Evolutionary conservation across 2,113 vertebrate genomes (phyloP).

Genomic region (Sapayoa aenigma): DNA sequence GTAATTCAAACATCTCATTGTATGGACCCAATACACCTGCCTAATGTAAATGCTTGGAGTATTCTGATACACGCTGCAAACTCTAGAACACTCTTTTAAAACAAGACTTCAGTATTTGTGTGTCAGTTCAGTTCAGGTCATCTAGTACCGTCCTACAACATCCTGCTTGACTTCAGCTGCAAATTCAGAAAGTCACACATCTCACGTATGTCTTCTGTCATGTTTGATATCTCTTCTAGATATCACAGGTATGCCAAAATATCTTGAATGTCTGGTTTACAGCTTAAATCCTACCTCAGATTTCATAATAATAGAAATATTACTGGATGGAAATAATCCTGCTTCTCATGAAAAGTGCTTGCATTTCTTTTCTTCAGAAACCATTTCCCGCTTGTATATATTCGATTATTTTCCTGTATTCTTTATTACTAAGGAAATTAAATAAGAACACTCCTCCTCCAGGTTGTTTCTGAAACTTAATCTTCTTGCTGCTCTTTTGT

Average conservation of each 20-base stretch:
- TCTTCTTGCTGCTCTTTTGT: not conserved
- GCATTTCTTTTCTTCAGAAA: not conserved
- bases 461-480: not conserved
- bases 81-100: not conserved
- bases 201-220: fast-evolving
- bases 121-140: not conserved
- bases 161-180: not conserved
- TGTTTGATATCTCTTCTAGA: not conserved
- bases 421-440: not conserved
- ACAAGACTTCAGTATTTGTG: not conserved
- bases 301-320: not conserved
- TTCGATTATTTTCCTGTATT: not conserved
- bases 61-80: not conserved
- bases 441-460: not conserved
- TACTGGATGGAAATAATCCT: not conserved
- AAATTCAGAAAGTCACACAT: not conserved
- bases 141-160: not conserved
- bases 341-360: not conserved
- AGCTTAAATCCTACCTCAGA: not conserved
- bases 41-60: not conserved
- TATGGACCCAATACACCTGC: not conserved
- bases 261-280: not conserved
- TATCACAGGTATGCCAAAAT: not conserved
- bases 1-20: not conserved
- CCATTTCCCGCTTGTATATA: not conserved